phyloP scores from a whole-genome alignment of 2,888 invertebrate genomes.

The Parnassius apollo region DNA sequence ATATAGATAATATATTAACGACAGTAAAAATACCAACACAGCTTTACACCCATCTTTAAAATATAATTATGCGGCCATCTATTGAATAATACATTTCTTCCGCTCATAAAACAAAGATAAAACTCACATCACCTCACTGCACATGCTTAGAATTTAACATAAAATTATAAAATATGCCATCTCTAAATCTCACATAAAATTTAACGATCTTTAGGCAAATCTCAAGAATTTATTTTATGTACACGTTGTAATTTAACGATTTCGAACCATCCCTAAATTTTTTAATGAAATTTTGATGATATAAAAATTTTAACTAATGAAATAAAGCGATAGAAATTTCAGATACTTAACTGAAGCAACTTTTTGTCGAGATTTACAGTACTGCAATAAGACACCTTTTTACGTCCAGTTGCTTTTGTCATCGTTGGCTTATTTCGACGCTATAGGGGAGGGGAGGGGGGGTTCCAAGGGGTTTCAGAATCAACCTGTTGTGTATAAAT shows the following conservation, averaged over 20 bases:
- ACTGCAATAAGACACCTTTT: too few relatives aligned
- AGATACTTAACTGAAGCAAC: background rate
- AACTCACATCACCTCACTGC: conserved; percentile 12
- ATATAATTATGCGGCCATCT: conserved; percentile 17
- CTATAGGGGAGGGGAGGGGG: too few relatives aligned
- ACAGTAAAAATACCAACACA: conserved; percentile 13
- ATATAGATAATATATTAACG: background rate
- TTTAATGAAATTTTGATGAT: background rate
- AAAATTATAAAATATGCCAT: conserved; percentile 8
- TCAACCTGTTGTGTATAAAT: too few relatives aligned
- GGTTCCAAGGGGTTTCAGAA: too few relatives aligned
- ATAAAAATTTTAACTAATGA: background rate
- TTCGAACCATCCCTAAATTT: too few relatives aligned
- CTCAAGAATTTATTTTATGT: conserved; percentile 5
- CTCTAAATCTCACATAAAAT: conserved; percentile 1
- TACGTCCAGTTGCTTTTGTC: too few relatives aligned
- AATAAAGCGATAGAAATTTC: background rate
- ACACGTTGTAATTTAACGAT: background rate
- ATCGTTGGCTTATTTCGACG: too few relatives aligned
- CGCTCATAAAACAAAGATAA: conserved; percentile 26
- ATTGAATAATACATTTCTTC: conserved; percentile 22
- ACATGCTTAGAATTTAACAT: conserved; percentile 14
- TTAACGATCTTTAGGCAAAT: conserved; percentile 4
- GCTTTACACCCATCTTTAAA: conserved; percentile 18
- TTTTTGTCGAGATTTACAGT: background rate